A percentile compares a stretch with the other conserved stretches of the same genome.
These are phyloP conservation scores for Luffia ferchaultella DNA, from an alignment of 2,888 invertebrate genomes.

Conservation along the genomic window DNA sequence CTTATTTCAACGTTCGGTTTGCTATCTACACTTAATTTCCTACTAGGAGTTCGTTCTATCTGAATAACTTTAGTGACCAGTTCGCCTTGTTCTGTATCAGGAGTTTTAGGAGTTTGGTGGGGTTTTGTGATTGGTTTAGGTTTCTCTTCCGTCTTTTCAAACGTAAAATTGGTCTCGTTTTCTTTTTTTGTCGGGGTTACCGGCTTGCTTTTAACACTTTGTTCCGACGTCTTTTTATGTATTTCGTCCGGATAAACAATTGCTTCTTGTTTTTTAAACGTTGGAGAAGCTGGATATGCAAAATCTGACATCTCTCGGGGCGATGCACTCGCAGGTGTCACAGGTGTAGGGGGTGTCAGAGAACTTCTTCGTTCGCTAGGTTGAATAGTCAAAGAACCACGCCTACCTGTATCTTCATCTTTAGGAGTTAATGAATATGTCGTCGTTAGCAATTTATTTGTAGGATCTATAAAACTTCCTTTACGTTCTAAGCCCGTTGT, in stretches of 20 bases:
- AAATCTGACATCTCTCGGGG: constrained; percentile 36
- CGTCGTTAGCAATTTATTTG: constrained; percentile 51
- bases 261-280: constrained; percentile 45
- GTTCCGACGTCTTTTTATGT: constrained; percentile 21
- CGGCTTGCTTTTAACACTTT: constrained; percentile 20
- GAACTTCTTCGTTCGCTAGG: constrained; percentile 26
- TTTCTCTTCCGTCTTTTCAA: constrained; percentile 26
- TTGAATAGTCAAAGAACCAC: constrained; percentile 40
- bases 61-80: constrained; percentile 54
- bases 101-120: constrained; percentile 23
- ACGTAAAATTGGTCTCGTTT: constrained; percentile 26
- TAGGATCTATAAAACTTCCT: constrained; percentile 57
- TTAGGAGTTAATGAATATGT: constrained; percentile 47
- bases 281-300: constrained; percentile 33
- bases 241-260: constrained; percentile 38
- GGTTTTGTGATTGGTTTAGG: constrained; percentile 16
- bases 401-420: constrained; percentile 39
- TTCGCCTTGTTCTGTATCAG: constrained; percentile 33
- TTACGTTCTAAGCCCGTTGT: constrained; percentile 40
- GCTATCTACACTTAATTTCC: constrained; percentile 37
- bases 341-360: constrained; percentile 34
- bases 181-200: constrained; percentile 37
- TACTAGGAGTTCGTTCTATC: constrained; percentile 52
- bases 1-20: constrained; percentile 48
- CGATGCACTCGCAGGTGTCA: constrained; percentile 30